Base-by-base conservation (phyloP, 2,888 invertebrate genomes). In the Drepana falcataria region DNA sequence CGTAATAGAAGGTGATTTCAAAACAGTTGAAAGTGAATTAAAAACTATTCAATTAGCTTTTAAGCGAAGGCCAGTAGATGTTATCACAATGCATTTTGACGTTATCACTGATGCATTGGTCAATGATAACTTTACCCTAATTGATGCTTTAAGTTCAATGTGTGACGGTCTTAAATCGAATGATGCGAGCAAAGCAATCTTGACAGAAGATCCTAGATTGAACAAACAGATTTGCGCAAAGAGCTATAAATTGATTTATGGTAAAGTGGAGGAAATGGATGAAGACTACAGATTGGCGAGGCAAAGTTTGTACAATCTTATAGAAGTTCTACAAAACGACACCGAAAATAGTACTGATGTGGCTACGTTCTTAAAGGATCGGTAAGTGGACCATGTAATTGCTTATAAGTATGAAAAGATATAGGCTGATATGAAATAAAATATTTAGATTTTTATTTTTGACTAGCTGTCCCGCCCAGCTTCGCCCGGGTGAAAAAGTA, bases 51-150 rank as follows among this genome's bases (percentile, higher is more conserved):
- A 78, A 58, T 85, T 75, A 63, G 64, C 82, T 35, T 89, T 82
- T 51, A 86, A 75, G 66, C 75, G 85, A 53, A 75, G 80, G 64
- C 73, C 88, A 2, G 59, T 73, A 0, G 89, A 90, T 48, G 70
- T 74, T 2, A 61, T 87, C 34, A 77, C 78, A 1, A 64, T 88
- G 56, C 81, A 84, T 71, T 91, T 85, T 56, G 90, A 91, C 69
- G 48, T 84, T 2, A 58, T 91, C 56, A 89, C 87, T 48, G 76
- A 86, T 57, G 53, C 81, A 0, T 21, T 89, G 49, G 72, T 79
- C 52, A 59, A 76, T 58, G 68, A 75, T 2, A 69, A 75, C 53
- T 80, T 77, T 55, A 76, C 68, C 49, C 58, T 88, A n/a, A 63
- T 73, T 0, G 66, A 81, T 48, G 79, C 77, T 1, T 57, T 89